Conservation (phyloP, 2,113 vertebrate species). For the Mustela lutreola region DNA sequence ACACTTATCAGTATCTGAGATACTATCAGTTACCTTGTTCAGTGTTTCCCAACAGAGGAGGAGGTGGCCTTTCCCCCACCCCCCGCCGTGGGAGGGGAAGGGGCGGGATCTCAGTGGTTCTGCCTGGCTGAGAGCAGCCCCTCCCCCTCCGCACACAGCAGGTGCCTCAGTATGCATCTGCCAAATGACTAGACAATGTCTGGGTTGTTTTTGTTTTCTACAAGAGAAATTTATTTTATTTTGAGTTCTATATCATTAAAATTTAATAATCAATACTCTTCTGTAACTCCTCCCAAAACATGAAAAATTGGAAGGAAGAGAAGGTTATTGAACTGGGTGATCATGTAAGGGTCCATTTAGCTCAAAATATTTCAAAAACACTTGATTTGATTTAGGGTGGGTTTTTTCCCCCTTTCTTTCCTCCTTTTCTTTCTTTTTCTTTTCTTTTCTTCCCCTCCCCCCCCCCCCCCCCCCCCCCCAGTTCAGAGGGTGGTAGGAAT, state of each 20-base stretch:
- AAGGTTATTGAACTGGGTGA: background rate
- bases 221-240: background rate
- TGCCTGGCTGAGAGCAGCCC: background rate
- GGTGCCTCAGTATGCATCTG: background rate
- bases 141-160: background rate
- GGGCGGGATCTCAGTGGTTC: background rate
- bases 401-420: too few relatives aligned
- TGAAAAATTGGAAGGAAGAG: background rate
- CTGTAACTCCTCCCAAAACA: background rate
- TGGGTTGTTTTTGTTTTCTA: background rate
- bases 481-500: conserved; percentile 1
- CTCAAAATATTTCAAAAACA: background rate
- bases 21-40: background rate
- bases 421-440: too few relatives aligned
- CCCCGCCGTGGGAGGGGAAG: background rate
- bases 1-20: background rate
- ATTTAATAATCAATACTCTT: conserved; percentile 25
- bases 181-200: background rate
- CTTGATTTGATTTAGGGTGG: background rate
- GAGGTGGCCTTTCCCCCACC: background rate
- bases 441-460: fast-evolving
- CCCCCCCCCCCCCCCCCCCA: too few relatives aligned
- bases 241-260: conserved; percentile 54
- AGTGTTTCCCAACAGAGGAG: background rate
- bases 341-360: background rate